Percentiles rank a stretch among this genome's conserved stretches.
phyloP scores from a whole-genome alignment of 1,140 invertebrate genomes.

The Anthonomus grandis region DNA sequence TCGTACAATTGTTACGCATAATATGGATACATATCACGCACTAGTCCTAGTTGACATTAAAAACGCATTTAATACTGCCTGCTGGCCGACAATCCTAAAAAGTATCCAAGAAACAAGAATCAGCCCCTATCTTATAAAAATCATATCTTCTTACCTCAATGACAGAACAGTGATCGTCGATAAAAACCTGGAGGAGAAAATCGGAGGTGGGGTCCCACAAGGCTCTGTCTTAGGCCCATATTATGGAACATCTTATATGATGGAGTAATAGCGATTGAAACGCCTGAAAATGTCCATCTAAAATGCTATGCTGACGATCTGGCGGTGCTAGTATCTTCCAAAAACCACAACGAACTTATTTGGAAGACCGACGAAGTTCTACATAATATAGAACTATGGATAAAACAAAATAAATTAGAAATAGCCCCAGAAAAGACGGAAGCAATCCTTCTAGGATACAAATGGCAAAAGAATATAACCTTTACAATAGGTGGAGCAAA shows the following conservation, averaged over 20 bases:
- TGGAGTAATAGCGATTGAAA: constrained; percentile 24
- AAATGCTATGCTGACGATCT: constrained; percentile 41
- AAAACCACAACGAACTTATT: background rate
- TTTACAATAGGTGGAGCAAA: background rate
- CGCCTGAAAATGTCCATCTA: constrained; percentile 22
- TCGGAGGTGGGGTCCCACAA: constrained; percentile 40
- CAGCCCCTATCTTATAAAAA: constrained; percentile 5
- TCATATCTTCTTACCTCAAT: constrained; percentile 13
- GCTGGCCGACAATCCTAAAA: constrained; percentile 18
- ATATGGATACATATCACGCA: constrained; percentile 14
- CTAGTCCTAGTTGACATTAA: constrained; percentile 25
- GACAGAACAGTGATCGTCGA: constrained; percentile 8
- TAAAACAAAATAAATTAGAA: background rate
- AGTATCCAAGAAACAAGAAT: constrained; percentile 1
- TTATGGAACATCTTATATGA: constrained; percentile 43
- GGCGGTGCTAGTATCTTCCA: constrained; percentile 21
- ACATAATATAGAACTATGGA: background rate
- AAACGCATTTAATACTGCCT: constrained; percentile 31
- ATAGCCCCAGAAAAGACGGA: constrained; percentile 26
- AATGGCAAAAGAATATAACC: constrained; percentile 11
- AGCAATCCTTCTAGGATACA: constrained; percentile 16
- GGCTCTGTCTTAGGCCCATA: constrained; percentile 42
- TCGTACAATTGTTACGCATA: constrained; percentile 20
- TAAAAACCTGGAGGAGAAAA: background rate
- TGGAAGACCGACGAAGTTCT: background rate